phyloP scores from a whole-genome alignment of 2,113 vertebrate genomes.

The Nibea albiflora region DNA sequence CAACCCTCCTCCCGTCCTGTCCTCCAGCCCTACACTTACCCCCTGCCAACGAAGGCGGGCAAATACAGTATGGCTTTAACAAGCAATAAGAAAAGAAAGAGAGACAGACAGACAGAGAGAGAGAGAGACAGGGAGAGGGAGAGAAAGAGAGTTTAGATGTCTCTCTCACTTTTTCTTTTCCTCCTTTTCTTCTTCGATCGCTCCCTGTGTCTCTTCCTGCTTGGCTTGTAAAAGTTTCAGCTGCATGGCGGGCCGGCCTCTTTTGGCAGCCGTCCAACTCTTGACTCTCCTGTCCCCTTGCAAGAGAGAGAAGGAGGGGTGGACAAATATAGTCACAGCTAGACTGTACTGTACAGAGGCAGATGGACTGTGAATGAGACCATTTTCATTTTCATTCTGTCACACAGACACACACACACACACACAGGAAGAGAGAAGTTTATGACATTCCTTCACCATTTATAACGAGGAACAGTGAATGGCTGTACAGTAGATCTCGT shows the following conservation, averaged over 20 bases:
- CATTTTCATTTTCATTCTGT: background rate
- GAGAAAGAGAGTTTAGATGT: slow-evolving; percentile 55
- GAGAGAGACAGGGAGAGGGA: slow-evolving; percentile 39
- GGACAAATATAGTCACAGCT: slow-evolving; percentile 76
- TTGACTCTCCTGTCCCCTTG: slow-evolving; percentile 73
- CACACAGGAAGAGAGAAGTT: background rate
- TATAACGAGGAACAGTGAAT: slow-evolving; percentile 1
- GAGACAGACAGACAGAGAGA: slow-evolving; percentile 49
- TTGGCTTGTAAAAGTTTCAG: slow-evolving; percentile 84
- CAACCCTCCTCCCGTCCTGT: slow-evolving; percentile 56
- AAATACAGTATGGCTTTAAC: slow-evolving; percentile 76
- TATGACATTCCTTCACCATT: background rate
- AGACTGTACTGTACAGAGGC: slow-evolving; percentile 48
- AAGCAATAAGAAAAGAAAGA: slow-evolving; percentile 52
- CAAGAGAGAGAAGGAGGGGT: slow-evolving; percentile 60
- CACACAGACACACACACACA: background rate
- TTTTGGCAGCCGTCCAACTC: slow-evolving; percentile 81
- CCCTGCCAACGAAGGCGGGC: slow-evolving; percentile 75
- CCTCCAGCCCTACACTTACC: slow-evolving; percentile 72
- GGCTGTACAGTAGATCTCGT: background rate
- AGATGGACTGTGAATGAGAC: slow-evolving; percentile 46
- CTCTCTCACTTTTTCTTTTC: slow-evolving; percentile 69
- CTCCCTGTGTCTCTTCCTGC: slow-evolving; percentile 80
- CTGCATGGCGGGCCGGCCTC: slow-evolving; percentile 80
- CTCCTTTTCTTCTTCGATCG: slow-evolving; percentile 67